A percentile compares a stretch with the other conserved stretches of the same genome.
Evolutionary conservation across 2,113 vertebrate genomes (phyloP).

Genomic region (Orthonyx spaldingii): DNA sequence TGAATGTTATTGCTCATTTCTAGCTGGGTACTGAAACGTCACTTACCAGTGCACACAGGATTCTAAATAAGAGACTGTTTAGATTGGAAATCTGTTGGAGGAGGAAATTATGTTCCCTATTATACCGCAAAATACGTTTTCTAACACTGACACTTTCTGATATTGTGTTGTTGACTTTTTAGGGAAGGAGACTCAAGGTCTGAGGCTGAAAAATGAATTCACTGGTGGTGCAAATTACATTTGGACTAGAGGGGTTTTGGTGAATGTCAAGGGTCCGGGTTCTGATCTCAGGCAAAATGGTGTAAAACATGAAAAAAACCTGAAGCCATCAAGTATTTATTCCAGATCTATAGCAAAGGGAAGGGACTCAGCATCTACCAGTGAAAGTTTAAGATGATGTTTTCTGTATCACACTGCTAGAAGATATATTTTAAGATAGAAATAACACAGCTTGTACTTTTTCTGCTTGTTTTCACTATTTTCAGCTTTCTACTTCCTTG

Average conservation of each 20-base stretch:
- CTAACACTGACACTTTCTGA: slow-evolving; percentile 4
- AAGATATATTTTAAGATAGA: background rate
- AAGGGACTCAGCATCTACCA: background rate
- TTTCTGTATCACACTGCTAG: background rate
- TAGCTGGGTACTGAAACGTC: slow-evolving; percentile 45
- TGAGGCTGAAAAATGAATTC: background rate
- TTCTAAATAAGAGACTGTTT: slow-evolving; percentile 69
- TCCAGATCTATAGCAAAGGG: background rate
- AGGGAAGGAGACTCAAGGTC: background rate
- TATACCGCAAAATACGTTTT: slow-evolving; percentile 37
- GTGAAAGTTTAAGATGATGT: background rate
- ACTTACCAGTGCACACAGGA: slow-evolving; percentile 48
- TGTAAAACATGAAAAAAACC: background rate
- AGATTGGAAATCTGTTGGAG: slow-evolving; percentile 61
- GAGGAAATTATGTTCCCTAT: slow-evolving; percentile 65
- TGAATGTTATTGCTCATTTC: slow-evolving; percentile 78
- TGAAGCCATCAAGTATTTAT: background rate
- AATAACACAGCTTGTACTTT: background rate
- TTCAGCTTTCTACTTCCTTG: background rate
- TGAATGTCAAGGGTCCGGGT: background rate
- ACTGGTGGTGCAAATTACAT: background rate
- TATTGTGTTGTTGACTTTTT: background rate
- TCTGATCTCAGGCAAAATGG: background rate
- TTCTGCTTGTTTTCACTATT: background rate
- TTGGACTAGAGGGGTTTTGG: background rate